Conservation (phyloP, 2,797 vertebrate species). For the Morus bassanus region DNA sequence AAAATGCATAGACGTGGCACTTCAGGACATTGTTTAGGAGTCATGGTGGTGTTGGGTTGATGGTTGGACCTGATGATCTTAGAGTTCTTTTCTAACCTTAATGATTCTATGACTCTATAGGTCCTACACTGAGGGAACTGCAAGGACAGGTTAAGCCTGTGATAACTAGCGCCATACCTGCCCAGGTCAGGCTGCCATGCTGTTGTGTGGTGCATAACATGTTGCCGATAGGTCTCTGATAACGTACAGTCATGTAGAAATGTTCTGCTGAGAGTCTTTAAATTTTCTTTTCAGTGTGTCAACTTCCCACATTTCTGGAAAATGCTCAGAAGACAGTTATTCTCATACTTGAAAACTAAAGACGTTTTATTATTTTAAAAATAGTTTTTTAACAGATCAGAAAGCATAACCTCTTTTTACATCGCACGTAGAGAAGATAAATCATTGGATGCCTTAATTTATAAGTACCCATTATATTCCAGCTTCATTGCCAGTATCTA, state of each 20-base stretch:
- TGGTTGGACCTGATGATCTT: no score
- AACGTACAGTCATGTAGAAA: background rate
- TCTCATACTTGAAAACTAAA: slow-evolving; percentile 2
- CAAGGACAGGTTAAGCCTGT: background rate
- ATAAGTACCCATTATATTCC: slow-evolving; percentile 57
- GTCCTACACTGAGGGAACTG: rapidly evolving
- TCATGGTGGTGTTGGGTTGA: no score
- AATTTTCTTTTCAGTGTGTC: background rate
- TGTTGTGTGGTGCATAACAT: background rate
- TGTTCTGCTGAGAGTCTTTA: background rate
- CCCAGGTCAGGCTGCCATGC: background rate
- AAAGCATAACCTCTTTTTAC: slow-evolving; percentile 26
- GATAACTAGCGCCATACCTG: background rate
- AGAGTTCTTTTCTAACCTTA: no score
- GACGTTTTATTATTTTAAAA: slow-evolving; percentile 19
- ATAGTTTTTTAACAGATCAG: slow-evolving; percentile 15
- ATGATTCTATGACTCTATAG: no score
- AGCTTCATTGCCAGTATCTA: slow-evolving; percentile 57
- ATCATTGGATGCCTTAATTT: slow-evolving; percentile 53
- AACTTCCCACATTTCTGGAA: slow-evolving; percentile 22
- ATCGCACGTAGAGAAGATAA: slow-evolving; percentile 29
- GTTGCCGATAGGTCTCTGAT: background rate
- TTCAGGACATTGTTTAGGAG: no score
- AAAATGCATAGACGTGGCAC: no score
- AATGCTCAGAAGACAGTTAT: background rate